phyloP scores from a whole-genome alignment of 30 jellyfish, hydroid and myxozoan species.

The Hydractinia symbiolongicarpus region DNA sequence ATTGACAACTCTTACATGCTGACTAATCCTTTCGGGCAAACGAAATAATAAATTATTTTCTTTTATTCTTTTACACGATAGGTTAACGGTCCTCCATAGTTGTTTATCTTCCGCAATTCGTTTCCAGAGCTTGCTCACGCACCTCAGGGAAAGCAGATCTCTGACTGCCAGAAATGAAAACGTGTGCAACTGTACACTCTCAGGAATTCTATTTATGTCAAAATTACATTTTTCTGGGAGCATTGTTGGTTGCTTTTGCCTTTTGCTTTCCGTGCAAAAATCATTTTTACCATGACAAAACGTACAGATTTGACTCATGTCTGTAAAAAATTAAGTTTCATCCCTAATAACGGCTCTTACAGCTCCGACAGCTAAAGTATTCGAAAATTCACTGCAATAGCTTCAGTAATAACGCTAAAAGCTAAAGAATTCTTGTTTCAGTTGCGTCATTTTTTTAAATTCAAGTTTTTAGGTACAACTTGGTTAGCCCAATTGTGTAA shows the following conservation, averaged over 20 bases:
- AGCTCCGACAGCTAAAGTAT: no score
- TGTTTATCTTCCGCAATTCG: conserved; percentile 32
- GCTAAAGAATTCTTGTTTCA: no score
- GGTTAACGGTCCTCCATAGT: conserved; percentile 20
- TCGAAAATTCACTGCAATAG: no score
- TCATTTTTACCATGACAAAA: conserved; percentile 26
- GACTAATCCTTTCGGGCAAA: neutral
- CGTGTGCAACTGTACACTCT: conserved; percentile 4
- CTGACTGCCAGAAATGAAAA: conserved; percentile 1
- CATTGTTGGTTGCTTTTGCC: neutral
- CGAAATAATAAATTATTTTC: neutral
- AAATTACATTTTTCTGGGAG: neutral
- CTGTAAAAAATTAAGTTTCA: neutral
- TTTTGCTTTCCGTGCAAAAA: conserved; percentile 8
- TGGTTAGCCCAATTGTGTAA: no score
- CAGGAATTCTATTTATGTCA: neutral
- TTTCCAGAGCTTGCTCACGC: conserved; percentile 3
- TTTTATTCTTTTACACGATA: conserved; percentile 21
- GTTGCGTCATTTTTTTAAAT: no score
- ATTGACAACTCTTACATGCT: conserved; percentile 19
- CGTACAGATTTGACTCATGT: neutral
- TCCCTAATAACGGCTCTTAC: no score
- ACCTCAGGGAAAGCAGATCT: neutral
- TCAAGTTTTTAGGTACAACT: no score
- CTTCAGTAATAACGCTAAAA: no score